phyloP scores from a whole-genome alignment of 2,888 invertebrate species.

The Acleris holmiana region DNA sequence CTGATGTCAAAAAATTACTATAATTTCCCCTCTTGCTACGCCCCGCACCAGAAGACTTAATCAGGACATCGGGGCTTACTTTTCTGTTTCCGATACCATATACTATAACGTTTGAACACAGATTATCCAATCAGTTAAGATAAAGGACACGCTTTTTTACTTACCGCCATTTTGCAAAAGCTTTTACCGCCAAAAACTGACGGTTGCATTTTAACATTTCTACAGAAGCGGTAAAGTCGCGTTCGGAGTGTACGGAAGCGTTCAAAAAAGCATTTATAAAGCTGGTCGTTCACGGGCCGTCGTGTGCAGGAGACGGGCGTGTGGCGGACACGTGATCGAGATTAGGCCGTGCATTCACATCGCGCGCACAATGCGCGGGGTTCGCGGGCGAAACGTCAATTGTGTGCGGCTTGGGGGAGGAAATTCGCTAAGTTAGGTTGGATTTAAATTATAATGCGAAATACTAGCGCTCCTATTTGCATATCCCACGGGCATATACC shows the following conservation, averaged over 20 bases:
- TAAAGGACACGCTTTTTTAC: slow-evolving; percentile 82
- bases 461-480: slow-evolving; percentile 75
- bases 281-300: slow-evolving; percentile 62
- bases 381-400: slow-evolving; percentile 75
- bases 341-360: slow-evolving; percentile 79
- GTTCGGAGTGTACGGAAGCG: slow-evolving; percentile 43
- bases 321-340: slow-evolving; percentile 78
- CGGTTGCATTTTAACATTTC: slow-evolving; percentile 54
- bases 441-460: slow-evolving; percentile 81
- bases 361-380: slow-evolving; percentile 72
- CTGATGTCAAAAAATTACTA: slow-evolving; percentile 77
- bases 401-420: slow-evolving; percentile 75
- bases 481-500: slow-evolving; percentile 71
- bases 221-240: slow-evolving; percentile 48
- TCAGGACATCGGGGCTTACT: slow-evolving; percentile 75
- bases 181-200: slow-evolving; percentile 57
- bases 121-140: slow-evolving; percentile 85
- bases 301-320: slow-evolving; percentile 74
- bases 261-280: slow-evolving; percentile 54
- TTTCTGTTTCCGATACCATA: slow-evolving; percentile 83
- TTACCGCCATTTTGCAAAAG: slow-evolving; percentile 47
- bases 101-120: slow-evolving; percentile 81
- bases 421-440: slow-evolving; percentile 79
- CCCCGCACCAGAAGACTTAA: slow-evolving; percentile 76
- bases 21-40: slow-evolving; percentile 73